Conservation (phyloP, 2,888 invertebrate genomes). For the Hoplodrina blanda region DNA sequence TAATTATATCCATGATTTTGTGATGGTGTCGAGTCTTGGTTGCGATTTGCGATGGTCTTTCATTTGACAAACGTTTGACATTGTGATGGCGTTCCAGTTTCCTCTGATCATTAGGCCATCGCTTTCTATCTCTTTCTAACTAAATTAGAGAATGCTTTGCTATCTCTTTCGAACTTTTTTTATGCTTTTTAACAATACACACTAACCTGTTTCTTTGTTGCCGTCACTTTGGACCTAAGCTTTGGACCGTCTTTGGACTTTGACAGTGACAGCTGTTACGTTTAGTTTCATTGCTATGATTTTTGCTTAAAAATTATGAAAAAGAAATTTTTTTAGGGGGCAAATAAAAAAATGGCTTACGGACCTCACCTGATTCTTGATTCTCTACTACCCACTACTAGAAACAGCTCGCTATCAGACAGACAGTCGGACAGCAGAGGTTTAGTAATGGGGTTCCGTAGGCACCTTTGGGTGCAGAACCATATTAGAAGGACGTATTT, state of each 20-base stretch:
- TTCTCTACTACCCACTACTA: too few species aligned
- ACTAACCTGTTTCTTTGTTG: neutral
- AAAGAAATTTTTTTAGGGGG: too few species aligned
- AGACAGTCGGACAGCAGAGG: too few species aligned
- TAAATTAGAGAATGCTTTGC: fast-evolving
- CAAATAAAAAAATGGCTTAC: too few species aligned
- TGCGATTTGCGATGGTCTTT: neutral
- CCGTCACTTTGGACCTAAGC: slow-evolving; percentile 29
- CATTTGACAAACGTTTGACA: slow-evolving; percentile 47
- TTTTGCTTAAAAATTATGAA: neutral
- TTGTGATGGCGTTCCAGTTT: slow-evolving; percentile 45
- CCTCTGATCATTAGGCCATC: neutral
- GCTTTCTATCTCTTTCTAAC: slow-evolving; percentile 7
- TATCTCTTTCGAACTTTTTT: slow-evolving; percentile 17
- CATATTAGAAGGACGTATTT: too few species aligned
- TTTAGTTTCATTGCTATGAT: slow-evolving; percentile 4
- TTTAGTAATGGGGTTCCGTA: too few species aligned
- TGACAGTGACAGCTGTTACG: slow-evolving; percentile 24
- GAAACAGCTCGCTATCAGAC: too few species aligned
- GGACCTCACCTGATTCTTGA: too few species aligned
- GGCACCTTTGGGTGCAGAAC: too few species aligned
- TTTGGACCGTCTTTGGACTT: too few species aligned
- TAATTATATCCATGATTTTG: slow-evolving; percentile 28
- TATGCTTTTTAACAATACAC: neutral
- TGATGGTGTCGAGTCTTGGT: slow-evolving; percentile 14